Percentiles rank a stretch among this genome's conserved stretches.
These are phyloP conservation scores for Epirrita christyi DNA, from an alignment of 2,888 invertebrate genomes.

Conservation along the genomic window DNA sequence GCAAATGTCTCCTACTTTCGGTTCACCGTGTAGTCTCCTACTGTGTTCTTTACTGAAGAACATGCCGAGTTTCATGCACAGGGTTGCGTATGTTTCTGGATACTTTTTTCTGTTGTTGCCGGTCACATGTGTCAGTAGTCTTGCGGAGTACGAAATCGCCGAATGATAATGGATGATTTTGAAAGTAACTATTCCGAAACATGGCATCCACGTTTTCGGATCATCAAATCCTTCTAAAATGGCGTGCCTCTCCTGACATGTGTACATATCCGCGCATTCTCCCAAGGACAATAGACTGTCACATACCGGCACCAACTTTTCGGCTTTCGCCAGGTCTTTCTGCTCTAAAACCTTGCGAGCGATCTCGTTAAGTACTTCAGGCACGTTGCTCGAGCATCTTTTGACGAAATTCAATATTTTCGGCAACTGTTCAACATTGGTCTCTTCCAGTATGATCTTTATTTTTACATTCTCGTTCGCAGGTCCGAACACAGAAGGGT, in stretches of 20 bases:
- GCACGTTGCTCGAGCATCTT: constrained; percentile 69
- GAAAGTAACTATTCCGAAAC: constrained; percentile 83
- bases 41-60: constrained; percentile 66
- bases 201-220: constrained; percentile 80
- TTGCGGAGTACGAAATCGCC: constrained; percentile 86
- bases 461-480: constrained; percentile 60
- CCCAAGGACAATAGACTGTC: constrained; percentile 87
- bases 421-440: constrained; percentile 84
- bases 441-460: constrained; percentile 85
- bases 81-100: constrained; percentile 58
- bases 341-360: constrained; percentile 59
- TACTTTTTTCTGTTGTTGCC: constrained; percentile 53
- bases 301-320: constrained; percentile 81
- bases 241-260: constrained; percentile 86
- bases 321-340: constrained; percentile 73
- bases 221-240: constrained; percentile 82
- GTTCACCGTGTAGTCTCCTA: constrained; percentile 62
- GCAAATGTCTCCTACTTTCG: constrained; percentile 84
- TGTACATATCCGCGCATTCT: constrained; percentile 82
- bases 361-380: constrained; percentile 59
- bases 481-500: constrained; percentile 68
- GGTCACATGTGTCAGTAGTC: constrained; percentile 59
- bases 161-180: constrained; percentile 83
- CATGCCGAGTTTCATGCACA: constrained; percentile 69
- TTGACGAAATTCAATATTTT: constrained; percentile 86